phyloP scores from a whole-genome alignment of 2,888 invertebrate genomes.

The Erpobdella octoculata region DNA sequence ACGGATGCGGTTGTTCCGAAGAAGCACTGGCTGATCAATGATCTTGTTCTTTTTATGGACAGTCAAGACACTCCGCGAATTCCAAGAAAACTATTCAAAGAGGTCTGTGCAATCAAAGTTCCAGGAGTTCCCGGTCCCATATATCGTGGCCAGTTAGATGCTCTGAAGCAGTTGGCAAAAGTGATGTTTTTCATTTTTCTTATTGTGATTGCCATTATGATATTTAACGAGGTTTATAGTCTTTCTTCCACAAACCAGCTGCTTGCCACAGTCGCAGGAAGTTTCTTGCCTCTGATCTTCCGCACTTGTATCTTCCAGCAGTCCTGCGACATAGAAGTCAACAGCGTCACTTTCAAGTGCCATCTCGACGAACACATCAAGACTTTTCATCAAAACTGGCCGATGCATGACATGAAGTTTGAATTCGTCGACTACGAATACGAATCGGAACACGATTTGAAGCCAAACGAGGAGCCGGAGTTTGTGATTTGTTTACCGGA shows the following conservation, averaged over 20 bases:
- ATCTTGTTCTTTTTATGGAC: conserved; percentile 48
- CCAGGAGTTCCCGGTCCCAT: conserved; percentile 50
- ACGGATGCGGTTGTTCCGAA: conserved; percentile 34
- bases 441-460: too few species aligned
- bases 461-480: too few species aligned
- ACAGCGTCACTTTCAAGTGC: conserved; percentile 49
- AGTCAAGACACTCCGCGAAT: conserved; percentile 49
- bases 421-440: conserved; percentile 35
- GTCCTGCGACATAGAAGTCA: conserved; percentile 45
- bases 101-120: conserved; percentile 46
- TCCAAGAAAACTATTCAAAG: conserved; percentile 46
- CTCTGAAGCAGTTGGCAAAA: conserved; percentile 48
- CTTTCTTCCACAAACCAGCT: conserved; percentile 50
- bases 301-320: conserved; percentile 45
- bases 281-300: conserved; percentile 38
- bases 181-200: conserved; percentile 48
- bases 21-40: conserved; percentile 46
- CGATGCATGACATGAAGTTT: conserved; percentile 45
- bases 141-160: conserved; percentile 45
- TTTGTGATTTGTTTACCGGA: too few species aligned
- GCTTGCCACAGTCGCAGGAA: conserved; percentile 47
- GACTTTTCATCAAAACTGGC: conserved; percentile 49
- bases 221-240: conserved; percentile 47
- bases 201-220: conserved; percentile 50
- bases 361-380: conserved; percentile 49